phyloP scores from a whole-genome alignment of 2,113 vertebrate species.

The Propithecus coquereli region DNA sequence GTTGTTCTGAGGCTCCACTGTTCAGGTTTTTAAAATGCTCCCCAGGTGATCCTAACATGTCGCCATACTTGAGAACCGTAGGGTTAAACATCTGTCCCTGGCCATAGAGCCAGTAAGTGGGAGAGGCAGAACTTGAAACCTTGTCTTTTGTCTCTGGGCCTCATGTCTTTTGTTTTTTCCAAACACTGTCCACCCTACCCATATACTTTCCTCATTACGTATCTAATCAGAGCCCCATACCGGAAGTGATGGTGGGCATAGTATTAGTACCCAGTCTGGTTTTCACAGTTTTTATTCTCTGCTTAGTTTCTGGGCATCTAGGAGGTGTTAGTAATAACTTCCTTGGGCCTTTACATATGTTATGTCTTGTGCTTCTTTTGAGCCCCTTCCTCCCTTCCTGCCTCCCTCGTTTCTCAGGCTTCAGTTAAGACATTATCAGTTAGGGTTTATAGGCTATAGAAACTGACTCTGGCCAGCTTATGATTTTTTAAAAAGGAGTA shows the following conservation, averaged over 20 bases:
- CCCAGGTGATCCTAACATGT: not conserved
- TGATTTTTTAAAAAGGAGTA: not conserved
- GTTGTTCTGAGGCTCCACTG: not conserved
- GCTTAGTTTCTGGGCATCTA: not conserved
- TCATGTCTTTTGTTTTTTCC: not conserved
- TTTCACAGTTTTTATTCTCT: not conserved
- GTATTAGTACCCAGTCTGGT: not conserved
- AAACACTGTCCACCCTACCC: not conserved
- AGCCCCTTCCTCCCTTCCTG: too few relatives aligned
- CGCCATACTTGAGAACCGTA: not conserved
- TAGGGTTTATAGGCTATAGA: not conserved
- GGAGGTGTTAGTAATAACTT: not conserved
- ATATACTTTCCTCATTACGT: not conserved
- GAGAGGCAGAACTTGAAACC: not conserved
- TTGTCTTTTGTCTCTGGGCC: not conserved
- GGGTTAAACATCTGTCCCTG: not conserved
- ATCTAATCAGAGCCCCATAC: not conserved
- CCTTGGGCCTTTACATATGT: not conserved
- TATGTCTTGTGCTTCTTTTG: not conserved
- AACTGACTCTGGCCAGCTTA: not conserved
- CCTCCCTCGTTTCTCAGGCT: not conserved
- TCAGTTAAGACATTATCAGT: not conserved
- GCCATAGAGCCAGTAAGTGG: not conserved
- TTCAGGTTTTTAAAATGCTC: not conserved
- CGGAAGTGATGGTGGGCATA: too few relatives aligned